Percentiles rank a stretch among this genome's conserved stretches.
phyloP scores from a whole-genome alignment of 2,113 vertebrate species.

The Columba livia region DNA sequence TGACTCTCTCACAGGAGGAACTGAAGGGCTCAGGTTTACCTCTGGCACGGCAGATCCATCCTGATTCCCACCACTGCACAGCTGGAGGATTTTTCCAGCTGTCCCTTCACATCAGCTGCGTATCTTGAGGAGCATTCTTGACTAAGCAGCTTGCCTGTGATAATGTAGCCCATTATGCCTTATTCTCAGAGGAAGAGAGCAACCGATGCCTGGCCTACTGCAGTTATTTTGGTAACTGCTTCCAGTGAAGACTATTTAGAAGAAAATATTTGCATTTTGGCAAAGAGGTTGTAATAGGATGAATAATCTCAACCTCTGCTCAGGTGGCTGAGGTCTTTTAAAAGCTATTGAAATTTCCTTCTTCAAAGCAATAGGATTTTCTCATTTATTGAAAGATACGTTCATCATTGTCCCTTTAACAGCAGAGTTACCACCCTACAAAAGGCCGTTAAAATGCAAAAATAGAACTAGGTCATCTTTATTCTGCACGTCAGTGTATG shows the following conservation, averaged over 20 bases:
- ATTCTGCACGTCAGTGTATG: neutral
- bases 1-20: neutral
- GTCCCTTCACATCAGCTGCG: neutral
- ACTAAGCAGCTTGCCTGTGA: neutral
- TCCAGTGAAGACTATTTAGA: neutral
- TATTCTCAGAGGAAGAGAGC: neutral
- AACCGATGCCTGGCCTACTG: neutral
- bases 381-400: neutral
- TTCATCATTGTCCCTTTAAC: neutral
- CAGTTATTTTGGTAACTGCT: neutral
- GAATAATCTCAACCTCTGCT: neutral
- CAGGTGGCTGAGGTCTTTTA: neutral
- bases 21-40: neutral
- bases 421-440: neutral
- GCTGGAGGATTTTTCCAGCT: neutral
- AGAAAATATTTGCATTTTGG: neutral
- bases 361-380: neutral
- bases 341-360: neutral
- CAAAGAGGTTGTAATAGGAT: neutral
- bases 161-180: neutral
- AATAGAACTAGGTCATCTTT: conserved; percentile 57
- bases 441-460: conserved; percentile 12
- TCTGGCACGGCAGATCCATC: neutral
- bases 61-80: neutral
- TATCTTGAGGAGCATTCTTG: neutral